Evolutionary conservation across 2,888 invertebrate genomes (phyloP).

Genomic region (Pheosia tremula): DNA sequence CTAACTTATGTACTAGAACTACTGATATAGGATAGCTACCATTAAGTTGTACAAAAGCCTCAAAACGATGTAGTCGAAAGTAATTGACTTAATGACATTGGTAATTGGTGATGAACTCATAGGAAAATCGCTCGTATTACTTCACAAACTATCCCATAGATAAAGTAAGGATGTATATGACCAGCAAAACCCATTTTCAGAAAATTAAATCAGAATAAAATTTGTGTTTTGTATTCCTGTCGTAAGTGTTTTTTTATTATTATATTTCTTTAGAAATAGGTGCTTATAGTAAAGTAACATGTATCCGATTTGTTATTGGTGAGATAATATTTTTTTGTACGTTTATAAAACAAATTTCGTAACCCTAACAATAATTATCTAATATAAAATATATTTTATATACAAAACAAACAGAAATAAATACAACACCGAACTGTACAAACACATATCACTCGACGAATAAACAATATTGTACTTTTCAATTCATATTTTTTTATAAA

Average conservation of each 20-base stretch:
- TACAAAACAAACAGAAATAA: background rate
- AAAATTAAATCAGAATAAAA: too few species aligned
- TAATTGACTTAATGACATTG: slow-evolving; percentile 36
- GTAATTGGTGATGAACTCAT: background rate
- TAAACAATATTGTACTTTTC: slow-evolving; percentile 34
- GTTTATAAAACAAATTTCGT: too few species aligned
- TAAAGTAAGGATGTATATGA: too few species aligned
- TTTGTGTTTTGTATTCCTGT: too few species aligned
- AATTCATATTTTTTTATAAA: slow-evolving; percentile 18
- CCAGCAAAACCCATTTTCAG: too few species aligned
- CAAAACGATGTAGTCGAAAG: slow-evolving; percentile 18
- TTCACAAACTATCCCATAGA: too few species aligned
- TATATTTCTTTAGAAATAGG: too few species aligned
- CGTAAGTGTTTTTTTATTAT: too few species aligned
- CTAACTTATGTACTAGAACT: background rate
- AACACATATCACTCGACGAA: slow-evolving; percentile 3
- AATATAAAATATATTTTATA: background rate
- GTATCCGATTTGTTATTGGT: too few species aligned
- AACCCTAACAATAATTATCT: slow-evolving; percentile 5
- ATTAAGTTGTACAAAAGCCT: slow-evolving; percentile 29
- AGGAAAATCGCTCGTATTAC: too few species aligned
- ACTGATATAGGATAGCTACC: slow-evolving; percentile 17
- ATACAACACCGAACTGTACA: slow-evolving; percentile 25
- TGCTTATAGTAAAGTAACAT: too few species aligned
- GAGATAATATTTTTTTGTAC: too few species aligned